phyloP scores from a whole-genome alignment of 2,888 invertebrate genomes.

The Boloria euphrosyne region DNA sequence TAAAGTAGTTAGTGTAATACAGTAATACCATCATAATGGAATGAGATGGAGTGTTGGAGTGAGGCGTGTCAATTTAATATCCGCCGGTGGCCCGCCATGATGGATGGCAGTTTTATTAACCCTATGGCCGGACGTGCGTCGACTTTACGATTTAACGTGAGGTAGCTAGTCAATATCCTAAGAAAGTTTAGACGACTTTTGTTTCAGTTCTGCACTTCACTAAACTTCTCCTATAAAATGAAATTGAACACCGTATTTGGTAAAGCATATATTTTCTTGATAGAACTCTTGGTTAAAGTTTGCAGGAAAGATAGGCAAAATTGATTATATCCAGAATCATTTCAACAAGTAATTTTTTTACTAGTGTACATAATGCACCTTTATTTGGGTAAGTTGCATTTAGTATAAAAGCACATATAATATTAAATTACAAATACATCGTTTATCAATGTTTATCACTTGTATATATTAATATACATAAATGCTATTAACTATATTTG shows the following conservation, averaged over 20 bases:
- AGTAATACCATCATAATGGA: slow-evolving; percentile 59
- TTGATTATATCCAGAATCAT: too few relatives aligned
- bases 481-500: too few relatives aligned
- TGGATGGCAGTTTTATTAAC: slow-evolving; percentile 70
- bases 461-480: too few relatives aligned
- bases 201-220: slow-evolving; percentile 34
- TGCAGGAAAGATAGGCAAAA: too few relatives aligned
- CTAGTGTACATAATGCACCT: too few relatives aligned
- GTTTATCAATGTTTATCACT: too few relatives aligned
- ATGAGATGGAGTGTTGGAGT: slow-evolving; percentile 62
- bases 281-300: too few relatives aligned
- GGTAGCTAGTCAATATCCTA: slow-evolving; percentile 48
- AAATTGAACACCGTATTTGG: not conserved
- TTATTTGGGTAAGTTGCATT: too few relatives aligned
- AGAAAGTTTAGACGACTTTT: slow-evolving; percentile 47
- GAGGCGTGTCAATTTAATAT: slow-evolving; percentile 78
- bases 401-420: not conserved
- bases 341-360: too few relatives aligned
- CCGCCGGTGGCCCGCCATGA: slow-evolving; percentile 68
- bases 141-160: slow-evolving; percentile 54
- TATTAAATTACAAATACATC: not conserved
- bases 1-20: slow-evolving; percentile 41
- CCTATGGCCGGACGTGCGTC: slow-evolving; percentile 52
- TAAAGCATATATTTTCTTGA: not conserved
- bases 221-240: not conserved